Conservation (phyloP, 1,140 invertebrate genomes). For the Drosophila pseudoobscura region DNA sequence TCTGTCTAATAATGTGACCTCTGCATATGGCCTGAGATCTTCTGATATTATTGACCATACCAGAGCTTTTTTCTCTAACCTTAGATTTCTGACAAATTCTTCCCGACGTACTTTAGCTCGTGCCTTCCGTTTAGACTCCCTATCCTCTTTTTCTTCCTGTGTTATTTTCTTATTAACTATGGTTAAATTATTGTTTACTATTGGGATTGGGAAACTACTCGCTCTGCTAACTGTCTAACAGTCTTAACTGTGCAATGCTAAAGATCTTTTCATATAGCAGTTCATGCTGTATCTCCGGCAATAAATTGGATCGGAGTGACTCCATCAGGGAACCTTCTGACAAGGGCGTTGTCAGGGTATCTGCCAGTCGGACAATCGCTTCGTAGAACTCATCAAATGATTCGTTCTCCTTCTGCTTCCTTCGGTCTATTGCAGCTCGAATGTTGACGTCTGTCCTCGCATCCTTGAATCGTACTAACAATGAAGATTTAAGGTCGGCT, state of each 20-base stretch:
- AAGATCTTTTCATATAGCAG: neutral
- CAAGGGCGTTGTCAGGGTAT: conserved; percentile 3
- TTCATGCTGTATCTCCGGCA: conserved; percentile 2
- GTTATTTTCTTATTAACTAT: neutral
- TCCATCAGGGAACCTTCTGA: neutral
- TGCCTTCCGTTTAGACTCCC: neutral
- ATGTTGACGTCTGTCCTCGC: neutral
- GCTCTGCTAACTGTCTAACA: neutral
- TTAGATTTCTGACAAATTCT: neutral
- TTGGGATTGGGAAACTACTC: neutral
- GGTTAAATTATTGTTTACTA: no score
- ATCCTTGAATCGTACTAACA: conserved; percentile 7
- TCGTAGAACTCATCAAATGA: conserved; percentile 15
- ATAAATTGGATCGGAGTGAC: neutral
- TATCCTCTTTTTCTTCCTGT: neutral
- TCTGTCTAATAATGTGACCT: neutral
- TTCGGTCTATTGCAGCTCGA: conserved; percentile 6
- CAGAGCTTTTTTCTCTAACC: neutral
- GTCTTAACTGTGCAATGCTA: neutral
- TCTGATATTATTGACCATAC: neutral
- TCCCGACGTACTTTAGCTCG: no score
- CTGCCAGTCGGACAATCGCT: conserved; percentile 1
- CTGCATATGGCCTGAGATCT: neutral
- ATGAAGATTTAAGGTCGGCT: no score
- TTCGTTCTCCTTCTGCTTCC: conserved; percentile 13